Evolutionary conservation across 2,797 vertebrate genomes (phyloP), one percentile per base, ranked within the genome.

Genomic region (Gadopsis marmoratus): DNA sequence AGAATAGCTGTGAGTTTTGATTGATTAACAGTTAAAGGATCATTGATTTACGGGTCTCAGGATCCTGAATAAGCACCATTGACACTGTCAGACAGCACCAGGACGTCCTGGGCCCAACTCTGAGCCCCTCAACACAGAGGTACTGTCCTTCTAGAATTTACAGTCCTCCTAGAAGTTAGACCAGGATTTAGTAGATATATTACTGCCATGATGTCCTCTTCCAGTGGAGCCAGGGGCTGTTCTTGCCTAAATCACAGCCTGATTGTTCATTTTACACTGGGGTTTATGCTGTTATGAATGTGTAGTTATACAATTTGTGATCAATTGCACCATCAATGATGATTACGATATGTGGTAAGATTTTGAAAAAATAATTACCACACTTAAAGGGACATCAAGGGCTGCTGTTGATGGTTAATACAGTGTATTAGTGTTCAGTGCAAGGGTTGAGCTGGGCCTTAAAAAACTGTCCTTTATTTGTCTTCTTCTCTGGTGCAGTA

Each of bases 11-110:
- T 71, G 82, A 88, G 79, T 81, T 80, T 81, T 93, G 90, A 94
- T 93, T 94, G 91, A 94, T 93, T 94, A 91, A 89, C 86, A 86
- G 89, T 90, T 92, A 82, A 88, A 87, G 87, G 84, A 82, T 86
- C 81, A 92, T 92, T 90, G 91, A 94, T 94, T 90, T 83, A 76
- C 82, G 71, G 81, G 74, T 84, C 81, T 84, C 82, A 41, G 74
- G 73, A 62, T 91, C 88, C 90, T 93, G 74, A 88, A 79, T 89
- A 86, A 90, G 88, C 90, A 76, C 56, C 68, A 68, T 64, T 29
- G 66, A 87, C 77, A 69, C 81, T 53, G 29, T 81, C 53, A 81
- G 78, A 82, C 61, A 72, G 71, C 79, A 61, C 58, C 78, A 29
- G 51, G 65, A 81, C 78, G 47, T 68, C 66, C 72, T 14, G 35